Evolutionary conservation across 2,797 vertebrate genomes (phyloP), one percentile per base, ranked within the genome.

Genomic region (Manis pentadactyla): DNA sequence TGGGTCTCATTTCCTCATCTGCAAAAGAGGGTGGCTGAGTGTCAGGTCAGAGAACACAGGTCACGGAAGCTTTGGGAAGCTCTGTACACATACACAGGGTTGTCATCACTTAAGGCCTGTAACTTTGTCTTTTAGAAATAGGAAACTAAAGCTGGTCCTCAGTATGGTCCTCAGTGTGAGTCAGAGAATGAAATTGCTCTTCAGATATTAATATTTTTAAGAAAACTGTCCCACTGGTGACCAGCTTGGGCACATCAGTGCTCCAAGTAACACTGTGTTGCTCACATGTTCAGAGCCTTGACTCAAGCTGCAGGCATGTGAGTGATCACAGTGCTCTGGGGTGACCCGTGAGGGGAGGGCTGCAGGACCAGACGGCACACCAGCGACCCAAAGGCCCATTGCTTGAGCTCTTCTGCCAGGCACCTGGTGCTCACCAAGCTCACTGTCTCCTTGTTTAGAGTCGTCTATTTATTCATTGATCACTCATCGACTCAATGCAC

Each of bases 201-300:
- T 86, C 31, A 34, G 27, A 23, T 13, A 39, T 49, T 27, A 68
- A 63, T 14, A 5, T 39, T 39, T 88, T 59, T 53, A 49, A 49
- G 81, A 46, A 68, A 55, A 74, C 71, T 5, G 42, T 55, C 34
- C 37, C 49, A 7, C 3, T 61, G 37, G 63, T 55, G 34, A 71
- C 37, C 31, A 55, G 42, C 4, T 29, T 9, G 15, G 8, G 25
- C 18, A 15, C 1, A 1, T 77, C 34, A 59, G 63, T 31, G 23
- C 1, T 55, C 17, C 0, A 0, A 46, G 69, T 31, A 46, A 19
- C 10, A 0, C 31, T 29, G 25, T 46, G 53, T 63, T 19, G 1
- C 34, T 23, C 1, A 6, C 29, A 8, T 23, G 81, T 73, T 68
- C 94, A 96, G 66, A 97, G 81, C 39, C 34, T 31, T 11, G 2